Base-by-base conservation (phyloP, 2,888 invertebrate genomes). In the Mesoligia furuncula region DNA sequence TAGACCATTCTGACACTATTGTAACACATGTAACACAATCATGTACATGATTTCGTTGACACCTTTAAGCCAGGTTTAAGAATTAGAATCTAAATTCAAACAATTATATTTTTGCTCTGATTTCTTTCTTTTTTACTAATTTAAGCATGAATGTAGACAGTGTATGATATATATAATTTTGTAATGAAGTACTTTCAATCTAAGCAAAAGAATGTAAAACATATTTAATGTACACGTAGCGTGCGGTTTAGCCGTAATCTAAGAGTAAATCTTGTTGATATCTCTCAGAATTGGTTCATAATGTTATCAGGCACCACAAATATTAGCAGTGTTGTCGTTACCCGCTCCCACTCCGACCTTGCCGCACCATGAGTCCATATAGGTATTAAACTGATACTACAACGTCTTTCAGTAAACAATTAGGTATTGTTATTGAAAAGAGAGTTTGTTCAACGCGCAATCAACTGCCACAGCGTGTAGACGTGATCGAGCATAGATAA, bases 261-360 rank as follows among this genome's bases (percentile, higher is more conserved):
- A 78, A 94, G 93, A 94, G 94, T 92, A 96, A 96, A 96, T 96
- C 95, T 96, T 92, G 93, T 93, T 93, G 92, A 91, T 95, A 95
- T 94, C 95, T 92, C 92, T 91, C 91, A 91, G 92, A 96, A 96
- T 96, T 95, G 95, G 96, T 96, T 94, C 94, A 95, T 93, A 96
- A 94, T 94, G 95, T 96, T 96, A 96, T 96, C 96, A 93, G 93
- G 77, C 80, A 90, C 88, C 89, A 92, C 94, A 96, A 96, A 96
- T 96, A 96, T 96, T 96, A 91, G 93, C 93, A 86, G 83, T 92
- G 93, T 92, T 92, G 93, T 93, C 94, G 94, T 94, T 93, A 93
- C 92, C 90, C 92, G 94, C 94, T 93, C 86, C 93, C 86, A 88
- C 86, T 84, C 79, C 93, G 95, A 92, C 95, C 96, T 96, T 95